Conservation (phyloP, 2,113 vertebrate genomes). For the Bubo scandiacus region DNA sequence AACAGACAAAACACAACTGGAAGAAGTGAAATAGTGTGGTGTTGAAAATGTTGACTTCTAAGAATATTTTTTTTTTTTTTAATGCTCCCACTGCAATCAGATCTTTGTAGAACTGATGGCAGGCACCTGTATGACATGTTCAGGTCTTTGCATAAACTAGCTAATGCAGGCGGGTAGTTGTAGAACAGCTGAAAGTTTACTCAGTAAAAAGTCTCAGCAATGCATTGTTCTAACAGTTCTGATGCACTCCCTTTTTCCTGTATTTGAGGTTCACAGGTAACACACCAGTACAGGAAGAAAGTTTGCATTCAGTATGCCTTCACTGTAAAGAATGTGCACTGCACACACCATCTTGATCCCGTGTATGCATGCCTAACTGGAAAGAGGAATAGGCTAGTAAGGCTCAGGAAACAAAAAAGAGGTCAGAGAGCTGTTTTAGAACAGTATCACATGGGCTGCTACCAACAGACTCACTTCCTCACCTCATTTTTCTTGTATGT, state of each 20-base stretch:
- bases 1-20: background rate
- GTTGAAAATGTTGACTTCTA: background rate
- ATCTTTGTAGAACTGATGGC: background rate
- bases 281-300: background rate
- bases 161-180: background rate
- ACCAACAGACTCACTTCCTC: background rate
- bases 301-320: background rate
- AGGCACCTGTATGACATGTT: background rate
- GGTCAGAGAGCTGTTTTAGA: background rate
- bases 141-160: background rate
- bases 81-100: background rate
- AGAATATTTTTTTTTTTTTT: background rate
- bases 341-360: background rate
- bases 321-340: background rate
- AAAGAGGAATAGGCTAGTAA: background rate
- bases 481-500: background rate
- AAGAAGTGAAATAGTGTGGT: fast-evolving
- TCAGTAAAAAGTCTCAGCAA: background rate
- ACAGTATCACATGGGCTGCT: background rate
- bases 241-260: background rate
- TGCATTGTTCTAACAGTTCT: background rate
- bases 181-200: background rate
- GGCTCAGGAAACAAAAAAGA: background rate
- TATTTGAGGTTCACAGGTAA: background rate
- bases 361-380: background rate